Evolutionary conservation across 2,113 vertebrate genomes (phyloP).

Genomic region (Leptodactylus fuscus): DNA sequence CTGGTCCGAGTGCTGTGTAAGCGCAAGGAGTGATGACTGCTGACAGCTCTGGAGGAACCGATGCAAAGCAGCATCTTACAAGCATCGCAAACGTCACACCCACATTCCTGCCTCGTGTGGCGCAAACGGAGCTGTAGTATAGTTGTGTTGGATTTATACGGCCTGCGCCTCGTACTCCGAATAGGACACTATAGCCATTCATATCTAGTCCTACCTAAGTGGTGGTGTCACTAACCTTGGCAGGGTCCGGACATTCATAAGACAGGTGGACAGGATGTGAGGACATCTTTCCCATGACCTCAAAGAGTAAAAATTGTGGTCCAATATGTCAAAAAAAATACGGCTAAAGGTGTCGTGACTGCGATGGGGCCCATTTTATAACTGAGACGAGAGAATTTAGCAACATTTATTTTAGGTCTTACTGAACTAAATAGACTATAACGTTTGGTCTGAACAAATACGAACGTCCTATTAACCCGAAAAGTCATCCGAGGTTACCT

Average conservation of each 20-base stretch:
- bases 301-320: background rate
- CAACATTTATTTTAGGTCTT: too few species aligned
- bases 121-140: background rate
- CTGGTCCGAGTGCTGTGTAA: constrained; percentile 30
- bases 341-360: background rate
- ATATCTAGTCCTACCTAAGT: background rate
- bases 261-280: background rate
- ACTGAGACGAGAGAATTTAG: too few species aligned
- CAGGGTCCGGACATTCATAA: background rate
- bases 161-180: background rate
- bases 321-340: background rate
- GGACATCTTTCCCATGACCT: background rate
- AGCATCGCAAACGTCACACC: background rate
- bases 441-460: too few species aligned
- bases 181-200: background rate
- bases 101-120: background rate
- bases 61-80: constrained; percentile 3
- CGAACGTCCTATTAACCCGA: too few species aligned
- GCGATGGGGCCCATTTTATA: too few species aligned
- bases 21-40: background rate
- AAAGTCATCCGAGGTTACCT: too few species aligned
- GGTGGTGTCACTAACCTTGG: background rate
- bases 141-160: background rate
- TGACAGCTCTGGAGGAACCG: constrained; percentile 22
- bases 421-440: too few species aligned